Evolutionary conservation across 1,140 invertebrate species (phyloP).

Genomic region (Scaptodrosophila lebanonensis): DNA sequence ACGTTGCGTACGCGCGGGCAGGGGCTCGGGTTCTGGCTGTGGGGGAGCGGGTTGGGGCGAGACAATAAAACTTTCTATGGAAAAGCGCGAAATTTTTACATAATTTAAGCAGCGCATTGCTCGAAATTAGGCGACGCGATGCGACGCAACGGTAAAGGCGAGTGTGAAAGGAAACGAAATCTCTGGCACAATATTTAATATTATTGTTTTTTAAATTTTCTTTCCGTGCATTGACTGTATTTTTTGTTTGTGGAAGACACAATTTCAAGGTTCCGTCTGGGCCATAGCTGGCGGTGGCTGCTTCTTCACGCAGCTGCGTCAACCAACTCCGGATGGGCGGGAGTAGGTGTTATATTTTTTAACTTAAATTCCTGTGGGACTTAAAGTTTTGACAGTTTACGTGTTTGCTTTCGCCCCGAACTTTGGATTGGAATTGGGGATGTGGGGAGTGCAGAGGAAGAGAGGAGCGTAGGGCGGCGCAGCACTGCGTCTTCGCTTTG

Average conservation of each 20-base stretch:
- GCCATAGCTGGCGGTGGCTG: conserved; percentile 1
- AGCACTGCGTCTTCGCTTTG: conserved; percentile 12
- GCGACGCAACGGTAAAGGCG: neutral
- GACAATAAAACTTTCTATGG: conserved; percentile 71
- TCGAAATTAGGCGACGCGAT: conserved; percentile 6
- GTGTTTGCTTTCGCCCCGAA: conserved; percentile 70
- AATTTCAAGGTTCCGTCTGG: conserved; percentile 60
- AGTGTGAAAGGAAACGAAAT: conserved; percentile 22
- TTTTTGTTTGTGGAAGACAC: conserved; percentile 43
- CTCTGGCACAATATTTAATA: conserved; percentile 37
- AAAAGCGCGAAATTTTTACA: conserved; percentile 66
- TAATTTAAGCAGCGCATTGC: conserved; percentile 57
- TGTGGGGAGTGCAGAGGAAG: conserved; percentile 2
- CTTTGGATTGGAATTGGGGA: conserved; percentile 58
- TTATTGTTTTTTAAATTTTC: conserved; percentile 32
- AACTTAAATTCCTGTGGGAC: conserved; percentile 72
- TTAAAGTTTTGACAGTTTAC: conserved; percentile 76
- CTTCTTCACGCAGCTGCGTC: conserved; percentile 46
- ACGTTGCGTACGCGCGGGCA: conserved; percentile 44
- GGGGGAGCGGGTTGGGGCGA: conserved; percentile 6
- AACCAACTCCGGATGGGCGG: conserved; percentile 27
- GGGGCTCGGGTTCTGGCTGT: neutral
- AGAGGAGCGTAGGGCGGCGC: conserved; percentile 3
- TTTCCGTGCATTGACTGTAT: conserved; percentile 25
- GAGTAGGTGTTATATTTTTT: conserved; percentile 74